Evolutionary conservation across 1,140 invertebrate genomes (phyloP), one percentile per base, ranked within the genome.

Genomic region (Drosophila prosaltans): DNA sequence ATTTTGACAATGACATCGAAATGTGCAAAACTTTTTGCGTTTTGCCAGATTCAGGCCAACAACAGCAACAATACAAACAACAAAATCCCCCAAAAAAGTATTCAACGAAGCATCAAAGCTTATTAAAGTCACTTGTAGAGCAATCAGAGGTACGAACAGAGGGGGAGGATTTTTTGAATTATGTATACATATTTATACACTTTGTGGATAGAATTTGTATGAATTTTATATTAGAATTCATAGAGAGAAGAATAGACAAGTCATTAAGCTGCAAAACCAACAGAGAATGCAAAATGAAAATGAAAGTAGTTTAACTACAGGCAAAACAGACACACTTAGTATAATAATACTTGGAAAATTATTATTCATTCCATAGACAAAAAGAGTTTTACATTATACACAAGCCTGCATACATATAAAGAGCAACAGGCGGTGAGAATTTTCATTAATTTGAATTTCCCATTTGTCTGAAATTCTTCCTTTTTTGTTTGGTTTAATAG

Each of bases 1-100:
- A 79, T 83, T 69, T 59, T 72, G 48, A 78, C 78, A 84, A 74
- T 78, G 74, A 71, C 71, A 74, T 81, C 32, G 55, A 40, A 84
- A 85, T 85, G 57, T 78, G 59, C n/a, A 43, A 24, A 76, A 72
- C 59, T 74, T 71, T 75, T 60, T 67, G 8, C 8, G 9, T 51
- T 24, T 51, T 26, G 7, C 7, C 45, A 8, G 6, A 41, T 11
- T 41, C 3, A 10, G 10, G 3, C 40, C 9, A 41, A 10, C 9
- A 7, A 48, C 45, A 24, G 8, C n/a, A 48, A 21, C 45, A 48
- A 48, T 2, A 48, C 1, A 21, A 51, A 51, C 2, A 48, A 10
- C 45, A 51, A 51, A 6, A 26, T 2, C 21, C 45, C 7, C 21
- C 16, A 3, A 51, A 26, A 24, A 24, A 60, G 32, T 41, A 39